Percentiles rank a stretch among this genome's conserved stretches.
These are phyloP conservation scores for Microtus pennsylvanicus DNA, from an alignment of 2,113 vertebrate species.

Conservation along the genomic window DNA sequence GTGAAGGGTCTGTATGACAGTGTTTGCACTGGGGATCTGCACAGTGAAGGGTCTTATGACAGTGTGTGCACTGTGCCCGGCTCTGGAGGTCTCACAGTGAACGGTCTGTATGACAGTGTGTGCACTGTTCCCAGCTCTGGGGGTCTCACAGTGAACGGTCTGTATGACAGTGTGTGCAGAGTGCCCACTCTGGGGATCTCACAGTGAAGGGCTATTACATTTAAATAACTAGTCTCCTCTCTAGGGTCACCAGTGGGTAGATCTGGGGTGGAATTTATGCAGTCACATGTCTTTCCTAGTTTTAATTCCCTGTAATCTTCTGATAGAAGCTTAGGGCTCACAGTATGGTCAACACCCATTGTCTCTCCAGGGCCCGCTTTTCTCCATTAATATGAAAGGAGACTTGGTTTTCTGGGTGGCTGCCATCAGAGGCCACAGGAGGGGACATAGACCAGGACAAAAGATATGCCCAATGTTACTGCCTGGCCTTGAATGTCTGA, in stretches of 20 bases:
- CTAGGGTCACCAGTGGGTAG: background rate
- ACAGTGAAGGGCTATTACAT: background rate
- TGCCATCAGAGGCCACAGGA: background rate
- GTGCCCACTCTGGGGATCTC: too few species aligned
- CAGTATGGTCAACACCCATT: background rate
- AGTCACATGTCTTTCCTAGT: background rate
- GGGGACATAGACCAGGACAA: background rate
- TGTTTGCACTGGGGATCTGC: too few species aligned
- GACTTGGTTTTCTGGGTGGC: conserved; percentile 5
- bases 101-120: background rate
- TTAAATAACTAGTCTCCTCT: background rate
- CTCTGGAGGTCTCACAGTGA: too few species aligned
- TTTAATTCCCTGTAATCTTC: conserved; percentile 33
- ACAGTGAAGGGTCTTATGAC: background rate
- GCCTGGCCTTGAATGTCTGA: background rate
- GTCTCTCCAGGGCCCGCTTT: background rate
- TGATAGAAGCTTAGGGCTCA: background rate
- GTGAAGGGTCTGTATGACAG: background rate
- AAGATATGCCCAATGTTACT: background rate
- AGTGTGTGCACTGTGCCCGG: too few species aligned
- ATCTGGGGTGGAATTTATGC: background rate
- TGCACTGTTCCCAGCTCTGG: fast-evolving
- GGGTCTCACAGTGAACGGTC: too few species aligned
- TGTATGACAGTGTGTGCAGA: background rate
- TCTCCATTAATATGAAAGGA: background rate